Evolutionary conservation across 23 tunicate species (phyloP).

Genomic region (Ascidia mentula): DNA sequence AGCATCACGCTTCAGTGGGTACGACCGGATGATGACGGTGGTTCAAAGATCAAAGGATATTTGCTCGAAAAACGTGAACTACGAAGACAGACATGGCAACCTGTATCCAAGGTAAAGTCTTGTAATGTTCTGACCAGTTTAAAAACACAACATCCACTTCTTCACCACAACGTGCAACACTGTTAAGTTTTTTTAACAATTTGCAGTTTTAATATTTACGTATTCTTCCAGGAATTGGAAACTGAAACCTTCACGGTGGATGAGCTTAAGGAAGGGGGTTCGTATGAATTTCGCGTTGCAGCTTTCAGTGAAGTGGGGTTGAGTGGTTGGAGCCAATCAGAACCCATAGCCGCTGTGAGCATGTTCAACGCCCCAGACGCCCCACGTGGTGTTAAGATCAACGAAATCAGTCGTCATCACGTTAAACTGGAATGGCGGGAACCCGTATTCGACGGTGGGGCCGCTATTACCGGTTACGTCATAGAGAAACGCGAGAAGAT

Average conservation of each 20-base stretch:
- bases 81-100: slow-evolving; percentile 79
- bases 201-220: not conserved
- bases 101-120: slow-evolving; percentile 60
- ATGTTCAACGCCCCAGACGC: slow-evolving; percentile 88
- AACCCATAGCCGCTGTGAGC: slow-evolving; percentile 82
- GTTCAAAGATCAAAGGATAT: slow-evolving; percentile 68
- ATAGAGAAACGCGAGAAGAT: slow-evolving; percentile 76
- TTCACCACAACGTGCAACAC: no score
- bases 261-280: slow-evolving; percentile 73
- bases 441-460: slow-evolving; percentile 92
- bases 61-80: slow-evolving; percentile 77
- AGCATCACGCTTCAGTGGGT: slow-evolving; percentile 91
- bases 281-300: slow-evolving; percentile 82
- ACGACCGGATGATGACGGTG: slow-evolving; percentile 81
- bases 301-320: slow-evolving; percentile 70
- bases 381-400: slow-evolving; percentile 45
- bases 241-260: slow-evolving; percentile 44
- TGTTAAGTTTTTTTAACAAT: not conserved
- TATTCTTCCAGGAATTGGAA: slow-evolving; percentile 35
- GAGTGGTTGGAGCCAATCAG: slow-evolving; percentile 83
- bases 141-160: no score
- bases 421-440: slow-evolving; percentile 81
- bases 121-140: no score
- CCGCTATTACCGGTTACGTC: slow-evolving; percentile 55
- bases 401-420: slow-evolving; percentile 43